Base-by-base conservation (phyloP, 2,797 vertebrate genomes). In the Sciurus carolinensis region DNA sequence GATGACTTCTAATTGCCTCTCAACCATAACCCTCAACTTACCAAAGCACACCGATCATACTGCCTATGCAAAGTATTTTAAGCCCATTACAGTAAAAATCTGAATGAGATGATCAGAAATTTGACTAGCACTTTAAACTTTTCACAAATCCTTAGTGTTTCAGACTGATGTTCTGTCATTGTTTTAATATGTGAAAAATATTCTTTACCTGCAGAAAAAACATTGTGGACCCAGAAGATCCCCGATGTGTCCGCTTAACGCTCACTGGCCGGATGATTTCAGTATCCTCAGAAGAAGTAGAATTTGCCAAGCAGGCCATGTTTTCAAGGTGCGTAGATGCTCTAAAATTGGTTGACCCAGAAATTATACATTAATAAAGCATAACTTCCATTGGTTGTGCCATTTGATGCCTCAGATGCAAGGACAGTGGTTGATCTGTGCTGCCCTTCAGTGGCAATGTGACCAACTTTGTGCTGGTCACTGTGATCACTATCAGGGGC, bases 251-350 rank as follows among this genome's bases (percentile, higher is more conserved):
- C 97, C 98, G 99, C 94, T 98, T 99, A 95, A 99, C 99, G 1
- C 98, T 99, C 59, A 99, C 86, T 5, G 99, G 99, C 96, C 99
- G 98, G 98, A 99, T 99, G 99, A 98, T 99, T 82, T 97, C 96
- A 0, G 99, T 99, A 83, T 97, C 97, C 76, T 98, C 98, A 0
- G 99, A 99, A 97, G 99, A 99, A 98, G 96, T 98, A 7, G 98
- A 98, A 72, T 99, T 99, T 98, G 99, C 99, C 96, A 99, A 99
- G 97, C 99, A 99, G 97, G 99, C 99, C n/a, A 97, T 99, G 98
- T 99, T 99, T 98, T 99, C 99, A 94, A 99, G 99, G 99, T 99
- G 89, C 93, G 98, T 98, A 91, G 66, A 50, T 93, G 97, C 77
- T 86, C 54, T 83, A 5, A 42, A 11, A 18, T n/a, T 24, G 26